Percentiles rank a stretch among this genome's conserved stretches.
These are phyloP conservation scores for Hemibagrus wyckioides DNA, from an alignment of 2,113 vertebrate species.

Conservation along the genomic window DNA sequence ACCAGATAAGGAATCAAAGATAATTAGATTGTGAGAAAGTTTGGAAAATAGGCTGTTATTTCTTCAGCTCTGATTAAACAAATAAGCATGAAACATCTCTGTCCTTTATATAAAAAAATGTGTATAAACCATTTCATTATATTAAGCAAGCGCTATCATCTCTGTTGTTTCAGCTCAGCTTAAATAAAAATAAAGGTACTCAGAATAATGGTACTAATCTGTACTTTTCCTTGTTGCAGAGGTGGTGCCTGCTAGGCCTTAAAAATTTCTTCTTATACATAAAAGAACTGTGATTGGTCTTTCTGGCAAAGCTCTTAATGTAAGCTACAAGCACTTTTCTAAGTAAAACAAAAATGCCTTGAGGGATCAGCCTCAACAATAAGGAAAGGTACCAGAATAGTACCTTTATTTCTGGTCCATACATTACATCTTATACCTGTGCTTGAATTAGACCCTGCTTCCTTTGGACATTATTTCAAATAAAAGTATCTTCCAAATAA, in stretches of 20 bases:
- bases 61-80: background rate
- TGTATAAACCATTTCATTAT: background rate
- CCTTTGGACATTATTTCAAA: background rate
- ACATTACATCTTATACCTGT: background rate
- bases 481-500: background rate
- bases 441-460: background rate
- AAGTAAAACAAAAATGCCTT: background rate
- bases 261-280: too few species aligned
- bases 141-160: background rate
- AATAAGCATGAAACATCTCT: background rate
- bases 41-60: background rate
- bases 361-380: background rate
- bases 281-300: background rate
- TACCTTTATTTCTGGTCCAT: background rate
- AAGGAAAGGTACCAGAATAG: conserved; percentile 7
- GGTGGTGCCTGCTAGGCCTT: background rate
- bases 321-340: background rate
- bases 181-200: background rate
- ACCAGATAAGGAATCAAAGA: background rate
- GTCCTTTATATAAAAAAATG: background rate
- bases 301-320: background rate
- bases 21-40: background rate
- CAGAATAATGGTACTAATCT: background rate
- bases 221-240: background rate
- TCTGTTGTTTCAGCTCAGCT: background rate